These are phyloP conservation scores for Sebastiscus albofasciatus DNA, from an alignment of 2,797 vertebrate genomes.

Conservation along the genomic window DNA sequence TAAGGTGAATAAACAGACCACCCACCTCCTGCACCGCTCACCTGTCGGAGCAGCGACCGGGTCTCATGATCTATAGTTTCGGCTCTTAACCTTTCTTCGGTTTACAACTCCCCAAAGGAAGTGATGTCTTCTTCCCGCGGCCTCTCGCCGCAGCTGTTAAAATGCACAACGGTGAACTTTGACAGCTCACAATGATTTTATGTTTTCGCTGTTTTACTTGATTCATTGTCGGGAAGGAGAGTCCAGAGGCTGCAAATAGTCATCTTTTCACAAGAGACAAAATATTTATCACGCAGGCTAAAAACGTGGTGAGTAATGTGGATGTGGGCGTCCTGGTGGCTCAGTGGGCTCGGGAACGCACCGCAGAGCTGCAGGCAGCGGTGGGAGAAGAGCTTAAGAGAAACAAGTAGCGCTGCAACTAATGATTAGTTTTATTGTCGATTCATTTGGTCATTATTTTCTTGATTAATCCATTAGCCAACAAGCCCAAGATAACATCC, in stretches of 20 bases:
- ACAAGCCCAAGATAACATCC: too few species aligned
- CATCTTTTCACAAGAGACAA: conserved; percentile 40
- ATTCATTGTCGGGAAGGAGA: conserved; percentile 32
- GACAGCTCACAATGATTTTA: conserved; percentile 36
- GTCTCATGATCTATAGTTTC: conserved; percentile 27
- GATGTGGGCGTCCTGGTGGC: conserved; percentile 34
- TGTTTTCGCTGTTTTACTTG: conserved; percentile 30
- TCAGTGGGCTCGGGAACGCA: background rate
- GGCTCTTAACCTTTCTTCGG: conserved; percentile 27
- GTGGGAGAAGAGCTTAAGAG: background rate
- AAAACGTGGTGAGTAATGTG: conserved; percentile 36
- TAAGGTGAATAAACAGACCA: conserved; percentile 50
- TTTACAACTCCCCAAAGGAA: conserved; percentile 33
- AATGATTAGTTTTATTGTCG: too few species aligned
- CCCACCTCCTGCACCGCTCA: background rate
- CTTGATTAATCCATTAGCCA: too few species aligned
- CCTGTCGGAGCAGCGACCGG: background rate
- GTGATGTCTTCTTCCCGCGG: conserved; percentile 38
- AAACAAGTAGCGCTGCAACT: too few species aligned
- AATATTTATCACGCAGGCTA: conserved; percentile 37
- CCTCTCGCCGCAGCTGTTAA: conserved; percentile 49
- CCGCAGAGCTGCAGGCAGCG: background rate
- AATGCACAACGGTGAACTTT: conserved; percentile 31
- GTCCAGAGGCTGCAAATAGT: conserved; percentile 17
- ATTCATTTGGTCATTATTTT: too few species aligned